phyloP scores from a whole-genome alignment of 2,888 invertebrate species.

The Dusona sp. region DNA sequence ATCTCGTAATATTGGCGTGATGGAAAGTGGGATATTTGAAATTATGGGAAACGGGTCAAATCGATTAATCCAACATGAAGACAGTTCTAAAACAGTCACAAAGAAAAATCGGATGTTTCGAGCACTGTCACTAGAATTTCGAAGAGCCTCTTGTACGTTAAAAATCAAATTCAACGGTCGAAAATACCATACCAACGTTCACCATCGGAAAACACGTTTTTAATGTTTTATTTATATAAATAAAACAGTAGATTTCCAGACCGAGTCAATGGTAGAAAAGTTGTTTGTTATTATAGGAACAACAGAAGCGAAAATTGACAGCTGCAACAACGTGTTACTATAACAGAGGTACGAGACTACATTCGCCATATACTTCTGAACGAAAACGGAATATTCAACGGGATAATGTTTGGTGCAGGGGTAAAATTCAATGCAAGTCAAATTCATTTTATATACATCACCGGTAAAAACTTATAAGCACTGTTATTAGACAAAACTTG shows the following conservation, averaged over 20 bases:
- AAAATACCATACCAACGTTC: background rate
- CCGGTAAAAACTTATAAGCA: background rate
- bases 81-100: too few relatives aligned
- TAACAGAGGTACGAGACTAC: background rate
- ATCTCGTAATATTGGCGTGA: too few relatives aligned
- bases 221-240: conserved; percentile 1
- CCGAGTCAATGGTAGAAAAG: background rate
- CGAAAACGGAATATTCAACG: conserved; percentile 2
- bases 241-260: background rate
- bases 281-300: background rate
- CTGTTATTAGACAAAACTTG: background rate
- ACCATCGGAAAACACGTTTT: background rate
- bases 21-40: too few relatives aligned
- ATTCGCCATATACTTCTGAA: background rate
- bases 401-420: background rate
- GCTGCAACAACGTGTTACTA: conserved; percentile 10
- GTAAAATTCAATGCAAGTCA: background rate
- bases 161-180: background rate
- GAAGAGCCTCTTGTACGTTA: too few relatives aligned
- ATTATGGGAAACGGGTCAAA: too few relatives aligned
- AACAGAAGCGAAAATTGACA: background rate
- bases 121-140: too few relatives aligned
- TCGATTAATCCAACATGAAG: too few relatives aligned
- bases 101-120: too few relatives aligned
- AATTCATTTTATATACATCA: conserved; percentile 13